These are phyloP conservation scores for Rhinopomastus cyanomelas DNA, from an alignment of 2,113 vertebrate species.

Conservation along the genomic window DNA sequence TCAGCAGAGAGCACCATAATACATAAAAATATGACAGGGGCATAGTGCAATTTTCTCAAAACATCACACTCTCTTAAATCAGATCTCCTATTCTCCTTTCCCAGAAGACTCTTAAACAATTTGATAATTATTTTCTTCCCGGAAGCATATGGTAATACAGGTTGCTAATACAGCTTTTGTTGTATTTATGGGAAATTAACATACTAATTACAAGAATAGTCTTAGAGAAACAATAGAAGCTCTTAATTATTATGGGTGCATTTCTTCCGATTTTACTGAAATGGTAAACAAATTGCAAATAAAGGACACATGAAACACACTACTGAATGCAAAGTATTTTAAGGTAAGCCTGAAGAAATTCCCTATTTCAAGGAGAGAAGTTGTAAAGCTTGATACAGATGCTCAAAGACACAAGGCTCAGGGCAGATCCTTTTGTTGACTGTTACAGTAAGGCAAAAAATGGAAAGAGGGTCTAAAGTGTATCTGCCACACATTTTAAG, in stretches of 20 bases:
- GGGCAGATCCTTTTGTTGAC: background rate
- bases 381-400: background rate
- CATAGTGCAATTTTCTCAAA: conserved; percentile 54
- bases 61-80: conserved; percentile 33
- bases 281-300: conserved; percentile 19
- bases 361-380: background rate
- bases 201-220: conserved; percentile 65
- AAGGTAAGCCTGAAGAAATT: background rate
- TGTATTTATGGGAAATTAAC: conserved; percentile 61
- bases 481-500: background rate
- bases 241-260: conserved; percentile 30
- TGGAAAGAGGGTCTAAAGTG: background rate
- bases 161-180: conserved; percentile 56
- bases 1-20: conserved; percentile 23
- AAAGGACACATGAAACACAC: background rate
- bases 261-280: conserved; percentile 53
- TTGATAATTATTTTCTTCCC: conserved; percentile 62
- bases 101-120: conserved; percentile 58
- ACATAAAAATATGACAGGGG: conserved; percentile 29
- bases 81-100: conserved; percentile 32
- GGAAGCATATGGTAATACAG: conserved; percentile 62
- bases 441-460: background rate
- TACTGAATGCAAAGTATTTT: background rate
- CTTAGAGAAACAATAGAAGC: conserved; percentile 39
- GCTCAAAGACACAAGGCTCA: background rate